These are phyloP conservation scores for Amazona finschi DNA, from an alignment of 2,797 vertebrate species.

Conservation along the genomic window DNA sequence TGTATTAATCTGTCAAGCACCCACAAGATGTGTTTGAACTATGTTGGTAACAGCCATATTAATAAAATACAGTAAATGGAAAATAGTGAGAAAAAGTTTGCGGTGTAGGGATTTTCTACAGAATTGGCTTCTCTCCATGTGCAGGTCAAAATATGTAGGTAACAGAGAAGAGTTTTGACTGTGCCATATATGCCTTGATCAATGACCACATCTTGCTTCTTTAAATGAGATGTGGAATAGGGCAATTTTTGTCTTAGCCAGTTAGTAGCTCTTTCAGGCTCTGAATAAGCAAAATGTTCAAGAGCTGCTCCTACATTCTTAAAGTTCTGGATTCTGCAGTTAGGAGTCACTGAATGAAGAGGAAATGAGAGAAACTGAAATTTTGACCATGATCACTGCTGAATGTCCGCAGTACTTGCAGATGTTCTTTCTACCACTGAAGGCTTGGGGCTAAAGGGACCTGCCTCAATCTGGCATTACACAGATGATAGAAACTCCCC, in stretches of 20 bases:
- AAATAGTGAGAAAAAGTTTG: background rate
- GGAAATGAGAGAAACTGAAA: background rate
- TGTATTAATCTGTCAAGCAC: background rate
- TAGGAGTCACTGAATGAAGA: background rate
- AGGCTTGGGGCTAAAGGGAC: background rate
- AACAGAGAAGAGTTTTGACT: background rate
- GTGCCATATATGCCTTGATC: background rate
- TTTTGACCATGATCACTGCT: background rate
- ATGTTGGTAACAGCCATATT: background rate
- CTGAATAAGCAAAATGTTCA: background rate
- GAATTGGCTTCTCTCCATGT: background rate
- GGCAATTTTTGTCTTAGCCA: background rate
- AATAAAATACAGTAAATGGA: background rate
- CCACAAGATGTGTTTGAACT: background rate
- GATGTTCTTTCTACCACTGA: rapidly evolving
- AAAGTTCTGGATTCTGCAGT: background rate
- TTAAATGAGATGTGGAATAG: background rate
- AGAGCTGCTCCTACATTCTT: background rate
- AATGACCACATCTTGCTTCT: background rate
- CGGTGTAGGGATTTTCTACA: background rate
- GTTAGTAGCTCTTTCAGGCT: background rate
- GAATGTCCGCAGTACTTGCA: background rate
- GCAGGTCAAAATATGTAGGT: background rate
- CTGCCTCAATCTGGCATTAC: background rate
- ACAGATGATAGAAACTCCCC: background rate